Evolutionary conservation across 1,140 invertebrate genomes (phyloP).

Genomic region (Drosophila bocki): DNA sequence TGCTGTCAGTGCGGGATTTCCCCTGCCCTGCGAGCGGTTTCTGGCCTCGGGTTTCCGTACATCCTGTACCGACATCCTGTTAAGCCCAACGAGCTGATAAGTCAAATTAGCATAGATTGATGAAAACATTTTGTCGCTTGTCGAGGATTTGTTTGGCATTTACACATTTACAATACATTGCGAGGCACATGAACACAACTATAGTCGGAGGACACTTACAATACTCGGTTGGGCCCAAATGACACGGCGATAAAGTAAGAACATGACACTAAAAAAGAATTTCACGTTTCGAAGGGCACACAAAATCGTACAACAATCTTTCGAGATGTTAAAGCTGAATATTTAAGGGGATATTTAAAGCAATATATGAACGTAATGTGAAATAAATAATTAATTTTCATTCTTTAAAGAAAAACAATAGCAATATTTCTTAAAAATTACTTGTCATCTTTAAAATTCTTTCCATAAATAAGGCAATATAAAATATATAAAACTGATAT

Average conservation of each 20-base stretch:
- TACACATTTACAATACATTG: constrained; percentile 53
- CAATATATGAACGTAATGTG: too few relatives aligned
- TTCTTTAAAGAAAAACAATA: not conserved
- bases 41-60: not conserved
- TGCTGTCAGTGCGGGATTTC: constrained; percentile 49
- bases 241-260: constrained; percentile 5
- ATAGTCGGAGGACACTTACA: constrained; percentile 41
- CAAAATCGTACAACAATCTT: not conserved
- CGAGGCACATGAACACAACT: constrained; percentile 47
- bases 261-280: constrained; percentile 1
- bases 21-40: constrained; percentile 19
- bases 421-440: not conserved
- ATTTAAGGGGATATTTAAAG: not conserved
- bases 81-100: constrained; percentile 61
- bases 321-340: not conserved
- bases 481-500: not conserved
- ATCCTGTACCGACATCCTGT: constrained; percentile 13
- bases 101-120: constrained; percentile 72
- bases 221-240: constrained; percentile 29
- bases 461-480: not conserved
- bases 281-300: not conserved
- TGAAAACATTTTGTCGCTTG: constrained; percentile 38
- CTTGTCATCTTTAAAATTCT: not conserved
- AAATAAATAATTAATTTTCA: not conserved
- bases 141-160: constrained; percentile 50